phyloP scores from a whole-genome alignment of 2,113 vertebrate species.

The Ceyx margarethae region DNA sequence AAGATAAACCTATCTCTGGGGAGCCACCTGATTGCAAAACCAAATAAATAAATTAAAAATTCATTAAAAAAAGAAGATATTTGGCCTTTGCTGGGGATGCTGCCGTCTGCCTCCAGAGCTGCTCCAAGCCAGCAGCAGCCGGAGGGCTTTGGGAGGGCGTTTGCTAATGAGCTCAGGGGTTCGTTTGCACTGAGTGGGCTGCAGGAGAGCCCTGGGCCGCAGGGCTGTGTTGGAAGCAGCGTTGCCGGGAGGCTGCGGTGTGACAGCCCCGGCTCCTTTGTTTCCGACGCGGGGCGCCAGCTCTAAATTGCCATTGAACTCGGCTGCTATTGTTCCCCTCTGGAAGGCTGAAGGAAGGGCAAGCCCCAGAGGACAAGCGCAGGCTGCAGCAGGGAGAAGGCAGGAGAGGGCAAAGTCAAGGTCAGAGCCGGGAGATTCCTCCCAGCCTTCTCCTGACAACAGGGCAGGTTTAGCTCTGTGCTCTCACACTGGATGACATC shows the following conservation, averaged over 20 bases:
- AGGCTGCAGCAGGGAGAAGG: neutral
- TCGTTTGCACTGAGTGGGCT: neutral
- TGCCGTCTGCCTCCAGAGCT: neutral
- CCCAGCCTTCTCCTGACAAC: neutral
- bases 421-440: neutral
- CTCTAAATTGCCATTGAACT: slow-evolving; percentile 35
- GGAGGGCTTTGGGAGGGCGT: neutral
- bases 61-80: no score
- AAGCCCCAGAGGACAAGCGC: neutral
- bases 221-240: neutral
- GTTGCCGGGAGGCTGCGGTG: neutral
- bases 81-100: neutral
- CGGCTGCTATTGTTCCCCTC: neutral
- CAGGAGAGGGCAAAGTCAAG: slow-evolving; percentile 44
- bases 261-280: neutral
- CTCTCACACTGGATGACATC: neutral
- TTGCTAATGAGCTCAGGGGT: neutral
- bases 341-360: neutral
- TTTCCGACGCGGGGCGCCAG: neutral
- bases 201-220: neutral
- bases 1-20: neutral
- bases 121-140: neutral
- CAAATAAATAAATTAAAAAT: neutral
- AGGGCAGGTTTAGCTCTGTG: neutral
- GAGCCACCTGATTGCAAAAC: neutral